phyloP scores from a whole-genome alignment of 1,140 invertebrate species.

The Globodera ellingtonae region DNA sequence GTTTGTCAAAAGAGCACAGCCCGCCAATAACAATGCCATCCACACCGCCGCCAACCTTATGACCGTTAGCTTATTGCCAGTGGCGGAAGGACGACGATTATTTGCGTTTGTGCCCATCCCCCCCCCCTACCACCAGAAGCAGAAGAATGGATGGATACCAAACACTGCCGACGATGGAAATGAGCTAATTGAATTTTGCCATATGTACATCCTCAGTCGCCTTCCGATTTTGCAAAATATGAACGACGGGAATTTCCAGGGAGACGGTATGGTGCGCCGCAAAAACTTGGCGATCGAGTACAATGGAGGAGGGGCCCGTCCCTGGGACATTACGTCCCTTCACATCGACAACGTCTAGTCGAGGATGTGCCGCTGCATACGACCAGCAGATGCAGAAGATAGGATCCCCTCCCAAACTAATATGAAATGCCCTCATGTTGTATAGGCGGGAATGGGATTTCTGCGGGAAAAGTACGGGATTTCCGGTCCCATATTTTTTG shows the following conservation, averaged over 20 bases:
- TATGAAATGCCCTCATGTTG: too few species aligned
- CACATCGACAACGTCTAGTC: too few species aligned
- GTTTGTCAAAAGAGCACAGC: not conserved
- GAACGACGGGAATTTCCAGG: not conserved
- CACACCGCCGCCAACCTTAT: not conserved
- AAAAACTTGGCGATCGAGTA: too few species aligned
- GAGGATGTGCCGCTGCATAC: too few species aligned
- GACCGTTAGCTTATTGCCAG: not conserved
- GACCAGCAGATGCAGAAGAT: too few species aligned
- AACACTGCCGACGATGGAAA: not conserved
- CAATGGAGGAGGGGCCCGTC: too few species aligned
- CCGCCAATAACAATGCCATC: not conserved
- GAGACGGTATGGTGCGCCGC: too few species aligned
- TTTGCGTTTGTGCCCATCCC: not conserved
- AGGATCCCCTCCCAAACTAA: too few species aligned
- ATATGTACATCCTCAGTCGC: not conserved
- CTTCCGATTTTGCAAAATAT: not conserved
- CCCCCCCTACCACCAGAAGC: not conserved
- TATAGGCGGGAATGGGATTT: too few species aligned
- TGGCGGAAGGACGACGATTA: constrained; percentile 4
- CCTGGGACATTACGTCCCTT: too few species aligned
- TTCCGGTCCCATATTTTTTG: too few species aligned
- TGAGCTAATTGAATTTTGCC: constrained; percentile 17
- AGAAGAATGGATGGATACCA: not conserved
- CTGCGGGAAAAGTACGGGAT: too few species aligned